Evolutionary conservation across 2,113 vertebrate genomes (phyloP), one percentile per base, ranked within the genome.

Genomic region (Microcebus jonahi): DNA sequence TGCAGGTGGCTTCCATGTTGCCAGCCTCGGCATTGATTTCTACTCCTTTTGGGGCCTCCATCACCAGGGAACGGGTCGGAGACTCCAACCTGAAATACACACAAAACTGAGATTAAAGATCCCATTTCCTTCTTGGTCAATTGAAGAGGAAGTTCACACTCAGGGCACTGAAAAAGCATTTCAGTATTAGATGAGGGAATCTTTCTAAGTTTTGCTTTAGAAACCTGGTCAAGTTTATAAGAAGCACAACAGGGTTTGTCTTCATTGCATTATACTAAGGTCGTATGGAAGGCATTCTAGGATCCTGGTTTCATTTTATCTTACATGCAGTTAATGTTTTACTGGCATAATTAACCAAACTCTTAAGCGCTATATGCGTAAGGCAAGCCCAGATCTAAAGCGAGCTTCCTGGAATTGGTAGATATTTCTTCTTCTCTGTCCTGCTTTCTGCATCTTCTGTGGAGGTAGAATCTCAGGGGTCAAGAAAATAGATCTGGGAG

Each of bases 11-110:
- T 97, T 99, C 99, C 97, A 99, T 98, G 98, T 99, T 99, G 79
- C 99, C 99, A 0, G 99, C 99, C 98, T 99, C 99, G 2, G 99
- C 99, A 80, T 99, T 99, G 95, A 99, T 99, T 98, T 99, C 99
- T 18, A 99, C 99, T 71, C 99, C 99, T 98, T 99, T 99, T 0
- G 99, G 99, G 71, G 99, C 99, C 97, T 99, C 99, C 99, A 99
- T 99, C 95, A 99, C 98, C 94, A 99, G 98, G 2, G 99, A 99
- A 3, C 99, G 99, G 0, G 99, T 99, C 0, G 99, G 99, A 0
- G 99, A 99, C 98, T 99, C 99, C 98, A 99, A 98, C 95, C 99
- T 99, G 98, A 50, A 98, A 97, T 34, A 92, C 11, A 98, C 3
- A 94, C 1, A 70, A 81, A 63, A 63, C 11, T 6, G 3, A 71